These are phyloP conservation scores for Brachyrhaphis roseni DNA, from an alignment of 2,797 vertebrate species.

Conservation along the genomic window DNA sequence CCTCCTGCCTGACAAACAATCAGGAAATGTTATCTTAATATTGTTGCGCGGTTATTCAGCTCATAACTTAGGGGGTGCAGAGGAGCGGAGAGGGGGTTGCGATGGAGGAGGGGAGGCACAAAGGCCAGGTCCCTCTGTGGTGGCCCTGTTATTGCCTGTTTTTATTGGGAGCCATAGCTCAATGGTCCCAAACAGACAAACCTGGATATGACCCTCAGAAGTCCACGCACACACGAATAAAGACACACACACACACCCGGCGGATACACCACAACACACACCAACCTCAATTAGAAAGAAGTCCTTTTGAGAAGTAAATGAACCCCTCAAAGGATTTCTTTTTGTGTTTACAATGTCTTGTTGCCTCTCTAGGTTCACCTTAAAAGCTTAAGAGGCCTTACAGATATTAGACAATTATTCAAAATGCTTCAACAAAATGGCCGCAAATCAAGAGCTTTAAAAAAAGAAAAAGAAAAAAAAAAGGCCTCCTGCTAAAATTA, in stretches of 20 bases:
- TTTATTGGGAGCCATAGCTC: slow-evolving; percentile 93
- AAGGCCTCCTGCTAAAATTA: slow-evolving; percentile 54
- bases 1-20: slow-evolving; percentile 84
- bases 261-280: slow-evolving; percentile 6
- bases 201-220: slow-evolving; percentile 19
- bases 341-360: slow-evolving; percentile 28
- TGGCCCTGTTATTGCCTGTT: slow-evolving; percentile 92
- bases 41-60: slow-evolving; percentile 90
- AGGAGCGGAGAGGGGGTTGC: slow-evolving; percentile 63
- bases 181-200: slow-evolving; percentile 73
- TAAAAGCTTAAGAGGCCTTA: slow-evolving; percentile 60
- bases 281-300: slow-evolving; percentile 36
- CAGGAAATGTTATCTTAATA: slow-evolving; percentile 91
- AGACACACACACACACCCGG: neutral
- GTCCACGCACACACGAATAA: slow-evolving; percentile 18
- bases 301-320: slow-evolving; percentile 20
- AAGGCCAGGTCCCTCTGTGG: slow-evolving; percentile 88
- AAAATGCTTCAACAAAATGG: slow-evolving; percentile 50
- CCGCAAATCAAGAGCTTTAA: slow-evolving; percentile 61
- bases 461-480: slow-evolving; percentile 18
- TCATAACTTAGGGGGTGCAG: slow-evolving; percentile 86
- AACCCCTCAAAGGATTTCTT: slow-evolving; percentile 42
- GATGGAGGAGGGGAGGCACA: slow-evolving; percentile 46
- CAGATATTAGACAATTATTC: slow-evolving; percentile 54
- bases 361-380: slow-evolving; percentile 56